Base-by-base conservation (phyloP, 92 coral and sea anemone species). In the Micromussa lordhowensis region DNA sequence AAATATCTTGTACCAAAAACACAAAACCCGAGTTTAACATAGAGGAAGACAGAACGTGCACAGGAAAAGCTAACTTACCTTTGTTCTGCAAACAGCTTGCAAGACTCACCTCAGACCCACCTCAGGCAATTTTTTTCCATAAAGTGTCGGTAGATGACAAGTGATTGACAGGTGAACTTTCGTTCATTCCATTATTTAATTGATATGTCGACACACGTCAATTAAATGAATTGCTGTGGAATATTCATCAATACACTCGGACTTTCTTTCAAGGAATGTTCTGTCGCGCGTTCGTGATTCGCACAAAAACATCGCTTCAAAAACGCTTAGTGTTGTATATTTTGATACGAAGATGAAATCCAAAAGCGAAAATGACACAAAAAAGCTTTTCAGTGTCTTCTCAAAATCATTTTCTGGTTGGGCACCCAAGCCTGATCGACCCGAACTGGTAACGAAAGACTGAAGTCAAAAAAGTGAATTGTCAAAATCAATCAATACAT, bases 141-240 rank as follows among this genome's bases (percentile, higher is more conserved):
- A 68, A 82, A 70, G 70, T 70, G 86, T 69, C 78, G 55, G 12
- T 21, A 24, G 35, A 22, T 69, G 78, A 82, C 86, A 82, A 61
- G 26, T 53, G 78, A 82, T 82, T 82, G 86, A 82, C 86, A 70
- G 31, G 36, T 19, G 22, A 70, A 31, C 68, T 70, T 79, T 66
- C 3, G 29, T 66, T 66, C 71, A 28, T 66, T 66, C 71, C 71
- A 8, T 72, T 55, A 35, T 70, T 48, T 70, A 58, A 68, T 82
- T 70, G 40, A 49, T 49, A 38, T 19, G 38, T 31, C 3, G 86
- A 82, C 86, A 69, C 71, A 35, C 69, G 86, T 31, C 86, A 70
- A 82, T 82, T 78, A 70, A 16, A 15, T 12, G 10, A 18, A 31
- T 38, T 44, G 64, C 72, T 48, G 38, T 38, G 31, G 1, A 34